Conservation (phyloP, 2,888 invertebrate genomes). For the Phortica okadai region DNA sequence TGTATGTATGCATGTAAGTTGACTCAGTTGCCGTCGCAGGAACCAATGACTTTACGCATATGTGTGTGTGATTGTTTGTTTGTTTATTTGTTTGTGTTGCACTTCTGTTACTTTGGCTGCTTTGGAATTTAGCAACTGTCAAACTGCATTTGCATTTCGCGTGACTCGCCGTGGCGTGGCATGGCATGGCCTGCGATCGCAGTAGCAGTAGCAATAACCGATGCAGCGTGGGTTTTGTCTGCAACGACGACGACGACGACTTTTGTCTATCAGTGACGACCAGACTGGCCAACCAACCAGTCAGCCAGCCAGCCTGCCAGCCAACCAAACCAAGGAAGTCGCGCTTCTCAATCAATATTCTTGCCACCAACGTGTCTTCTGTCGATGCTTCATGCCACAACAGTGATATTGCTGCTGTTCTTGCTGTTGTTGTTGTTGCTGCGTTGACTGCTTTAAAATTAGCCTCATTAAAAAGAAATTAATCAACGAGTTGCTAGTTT, state of each 20-base stretch:
- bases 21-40: slow-evolving; percentile 23
- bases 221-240: slow-evolving; percentile 29
- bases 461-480: slow-evolving; percentile 59
- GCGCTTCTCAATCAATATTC: slow-evolving; percentile 32
- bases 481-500: slow-evolving; percentile 38
- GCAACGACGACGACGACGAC: slow-evolving; percentile 14
- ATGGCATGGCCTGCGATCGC: not conserved
- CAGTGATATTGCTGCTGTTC: not conserved
- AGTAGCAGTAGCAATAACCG: not conserved
- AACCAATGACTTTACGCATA: not conserved
- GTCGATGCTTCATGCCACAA: not conserved
- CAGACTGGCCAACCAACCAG: not conserved
- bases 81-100: not conserved
- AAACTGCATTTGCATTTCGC: slow-evolving; percentile 64
- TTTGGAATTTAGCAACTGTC: slow-evolving; percentile 52
- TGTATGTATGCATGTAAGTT: not conserved
- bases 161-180: slow-evolving; percentile 50
- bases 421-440: slow-evolving; percentile 13
- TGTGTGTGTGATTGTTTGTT: slow-evolving; percentile 10
- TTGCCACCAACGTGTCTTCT: slow-evolving; percentile 22
- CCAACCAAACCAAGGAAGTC: slow-evolving; percentile 36
- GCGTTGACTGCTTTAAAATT: slow-evolving; percentile 54
- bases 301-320: not conserved
- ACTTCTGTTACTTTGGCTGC: slow-evolving; percentile 16
- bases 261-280: slow-evolving; percentile 41